Evolutionary conservation across 2,888 invertebrate species (phyloP).

Genomic region (Eubasilissa splendida): DNA sequence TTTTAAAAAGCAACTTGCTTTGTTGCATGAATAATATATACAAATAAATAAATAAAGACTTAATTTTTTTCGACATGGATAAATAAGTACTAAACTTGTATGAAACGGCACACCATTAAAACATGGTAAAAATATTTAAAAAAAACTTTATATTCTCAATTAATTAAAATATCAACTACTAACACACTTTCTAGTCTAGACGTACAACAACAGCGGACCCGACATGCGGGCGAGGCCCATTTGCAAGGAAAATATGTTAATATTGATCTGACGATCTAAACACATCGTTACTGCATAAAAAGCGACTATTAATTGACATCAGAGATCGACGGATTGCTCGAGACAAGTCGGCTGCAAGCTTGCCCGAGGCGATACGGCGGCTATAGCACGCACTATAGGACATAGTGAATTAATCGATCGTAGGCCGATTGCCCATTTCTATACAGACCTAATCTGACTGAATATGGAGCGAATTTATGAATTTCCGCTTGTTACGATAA

Average conservation of each 20-base stretch:
- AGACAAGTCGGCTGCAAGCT: background rate
- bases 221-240: background rate
- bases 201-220: background rate
- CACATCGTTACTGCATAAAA: background rate
- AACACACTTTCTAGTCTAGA: conserved; percentile 18
- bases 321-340: conserved; percentile 6
- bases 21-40: too few species aligned
- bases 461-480: conserved; percentile 14
- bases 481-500: conserved; percentile 31
- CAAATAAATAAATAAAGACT: too few species aligned
- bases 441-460: background rate
- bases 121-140: too few species aligned
- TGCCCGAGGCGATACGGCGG: conserved; percentile 4
- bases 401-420: conserved; percentile 7
- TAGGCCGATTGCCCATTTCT: background rate
- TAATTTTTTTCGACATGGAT: too few species aligned
- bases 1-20: too few species aligned
- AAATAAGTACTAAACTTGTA: too few species aligned
- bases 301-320: conserved; percentile 6
- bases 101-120: too few species aligned
- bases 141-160: background rate
- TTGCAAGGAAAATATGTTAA: background rate
- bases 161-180: conserved; percentile 15
- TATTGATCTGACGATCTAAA: too few species aligned
- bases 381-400: background rate